These are phyloP conservation scores for Crotalus adamanteus DNA, from an alignment of 2,797 vertebrate genomes.

Conservation along the genomic window DNA sequence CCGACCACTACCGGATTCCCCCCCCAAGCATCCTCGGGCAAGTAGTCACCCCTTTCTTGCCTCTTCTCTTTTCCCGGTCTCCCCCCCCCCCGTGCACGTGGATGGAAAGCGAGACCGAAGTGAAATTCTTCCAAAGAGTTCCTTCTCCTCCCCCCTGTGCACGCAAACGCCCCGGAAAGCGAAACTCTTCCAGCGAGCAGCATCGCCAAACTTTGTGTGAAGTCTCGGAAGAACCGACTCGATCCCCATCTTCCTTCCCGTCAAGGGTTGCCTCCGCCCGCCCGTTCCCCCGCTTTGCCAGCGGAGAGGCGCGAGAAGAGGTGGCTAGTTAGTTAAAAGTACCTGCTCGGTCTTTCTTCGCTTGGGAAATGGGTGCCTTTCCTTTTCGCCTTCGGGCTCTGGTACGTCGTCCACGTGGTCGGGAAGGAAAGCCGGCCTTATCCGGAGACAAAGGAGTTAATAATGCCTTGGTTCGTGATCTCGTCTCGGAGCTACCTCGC, in stretches of 20 bases:
- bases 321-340: background rate
- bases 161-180: background rate
- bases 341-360: background rate
- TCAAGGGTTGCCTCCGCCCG: background rate
- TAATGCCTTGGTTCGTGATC: background rate
- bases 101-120: background rate
- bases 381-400: background rate
- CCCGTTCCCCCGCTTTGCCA: background rate
- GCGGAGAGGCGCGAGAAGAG: background rate
- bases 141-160: rapidly evolving
- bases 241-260: background rate
- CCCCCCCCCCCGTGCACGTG: no score
- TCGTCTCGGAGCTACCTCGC: background rate
- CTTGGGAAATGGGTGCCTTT: background rate
- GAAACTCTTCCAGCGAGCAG: background rate
- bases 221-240: background rate
- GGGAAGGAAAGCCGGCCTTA: background rate
- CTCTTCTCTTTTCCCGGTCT: background rate
- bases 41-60: background rate
- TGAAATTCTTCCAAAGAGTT: background rate
- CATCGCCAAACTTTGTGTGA: background rate
- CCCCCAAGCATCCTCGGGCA: background rate
- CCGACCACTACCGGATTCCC: background rate
- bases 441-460: slow-evolving; percentile 41
- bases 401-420: background rate